Conservation (phyloP, 2,888 invertebrate species). For the Byasa hedistus region DNA sequence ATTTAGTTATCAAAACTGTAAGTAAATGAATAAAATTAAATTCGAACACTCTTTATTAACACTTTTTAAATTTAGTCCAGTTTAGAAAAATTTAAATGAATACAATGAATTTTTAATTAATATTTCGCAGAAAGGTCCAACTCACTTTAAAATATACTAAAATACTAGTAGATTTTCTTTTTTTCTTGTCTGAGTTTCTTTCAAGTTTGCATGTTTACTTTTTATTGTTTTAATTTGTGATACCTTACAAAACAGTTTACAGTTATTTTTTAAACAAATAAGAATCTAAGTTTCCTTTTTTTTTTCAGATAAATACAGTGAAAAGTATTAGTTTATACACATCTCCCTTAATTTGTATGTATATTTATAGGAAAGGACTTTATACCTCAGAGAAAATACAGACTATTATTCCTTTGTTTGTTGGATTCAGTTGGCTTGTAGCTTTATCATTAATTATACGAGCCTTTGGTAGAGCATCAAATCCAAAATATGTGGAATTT, state of each 20-base stretch:
- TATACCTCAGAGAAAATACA: slow-evolving; percentile 47
- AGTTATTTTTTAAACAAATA: background rate
- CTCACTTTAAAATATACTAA: too few species aligned
- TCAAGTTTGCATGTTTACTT: too few species aligned
- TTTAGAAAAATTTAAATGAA: background rate
- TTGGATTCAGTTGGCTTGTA: slow-evolving; percentile 84
- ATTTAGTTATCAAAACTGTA: slow-evolving; percentile 85
- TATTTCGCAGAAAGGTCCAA: background rate
- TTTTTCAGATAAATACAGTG: slow-evolving; percentile 66
- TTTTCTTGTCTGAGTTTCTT: too few species aligned
- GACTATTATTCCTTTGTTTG: slow-evolving; percentile 79
- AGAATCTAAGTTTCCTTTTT: slow-evolving; percentile 12
- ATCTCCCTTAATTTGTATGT: slow-evolving; percentile 86
- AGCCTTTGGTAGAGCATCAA: slow-evolving; percentile 84
- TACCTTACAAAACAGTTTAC: too few species aligned
- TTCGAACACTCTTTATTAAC: background rate
- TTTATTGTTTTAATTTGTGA: background rate
- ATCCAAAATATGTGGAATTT: slow-evolving; percentile 85
- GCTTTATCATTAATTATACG: slow-evolving; percentile 83
- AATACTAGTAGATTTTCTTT: too few species aligned
- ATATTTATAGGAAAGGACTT: slow-evolving; percentile 82
- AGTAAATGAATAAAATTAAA: slow-evolving; percentile 43
- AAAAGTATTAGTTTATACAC: slow-evolving; percentile 86
- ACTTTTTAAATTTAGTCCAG: too few species aligned
- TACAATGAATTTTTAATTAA: background rate